Conservation (phyloP, 1,140 invertebrate genomes). For the Varroa destructor region DNA sequence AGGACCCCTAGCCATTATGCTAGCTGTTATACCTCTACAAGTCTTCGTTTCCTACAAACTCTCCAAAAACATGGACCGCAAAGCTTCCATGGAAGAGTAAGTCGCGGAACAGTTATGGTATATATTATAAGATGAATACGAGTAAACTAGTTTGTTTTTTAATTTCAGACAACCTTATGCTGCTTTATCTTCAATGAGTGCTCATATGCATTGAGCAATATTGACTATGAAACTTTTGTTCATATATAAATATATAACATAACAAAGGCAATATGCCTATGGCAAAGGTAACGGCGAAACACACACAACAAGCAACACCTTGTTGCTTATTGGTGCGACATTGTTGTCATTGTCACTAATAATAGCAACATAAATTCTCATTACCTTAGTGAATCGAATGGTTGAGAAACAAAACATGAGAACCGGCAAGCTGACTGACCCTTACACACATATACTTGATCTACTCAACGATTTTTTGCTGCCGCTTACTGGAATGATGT, state of each 20-base stretch:
- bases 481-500: too few species aligned
- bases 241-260: background rate
- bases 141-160: background rate
- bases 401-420: too few species aligned
- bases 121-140: background rate
- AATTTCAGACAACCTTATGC: background rate
- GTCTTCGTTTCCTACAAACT: constrained; percentile 17
- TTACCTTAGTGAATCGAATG: too few species aligned
- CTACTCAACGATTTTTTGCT: too few species aligned
- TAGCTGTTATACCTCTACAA: background rate
- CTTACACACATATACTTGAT: too few species aligned
- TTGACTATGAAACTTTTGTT: constrained; percentile 3
- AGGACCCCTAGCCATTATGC: background rate
- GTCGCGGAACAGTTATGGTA: background rate
- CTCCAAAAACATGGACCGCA: background rate
- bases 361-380: too few species aligned
- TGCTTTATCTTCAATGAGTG: background rate
- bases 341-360: too few species aligned
- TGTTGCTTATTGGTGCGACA: too few species aligned
- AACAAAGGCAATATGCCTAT: too few species aligned
- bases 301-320: too few species aligned
- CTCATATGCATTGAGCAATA: background rate
- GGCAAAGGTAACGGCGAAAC: too few species aligned
- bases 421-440: too few species aligned
- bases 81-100: background rate